A percentile compares a stretch with the other conserved stretches of the same genome.
phyloP scores from a whole-genome alignment of 2,113 vertebrate species.

The Herpetotheres cachinnans region DNA sequence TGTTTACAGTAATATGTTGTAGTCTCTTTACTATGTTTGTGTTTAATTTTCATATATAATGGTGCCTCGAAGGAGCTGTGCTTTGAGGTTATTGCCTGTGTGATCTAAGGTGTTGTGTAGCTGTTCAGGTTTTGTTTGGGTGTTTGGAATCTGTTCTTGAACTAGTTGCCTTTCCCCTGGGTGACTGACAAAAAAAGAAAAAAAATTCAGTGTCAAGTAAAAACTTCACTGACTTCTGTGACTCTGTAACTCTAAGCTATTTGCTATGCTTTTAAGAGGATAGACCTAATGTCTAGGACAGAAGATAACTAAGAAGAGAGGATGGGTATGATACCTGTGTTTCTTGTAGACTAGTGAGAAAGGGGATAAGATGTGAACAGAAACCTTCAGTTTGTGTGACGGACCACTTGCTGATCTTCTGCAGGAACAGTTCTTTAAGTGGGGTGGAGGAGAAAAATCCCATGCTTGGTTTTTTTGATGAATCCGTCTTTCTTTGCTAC shows the following conservation, averaged over 20 bases:
- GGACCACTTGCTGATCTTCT: neutral
- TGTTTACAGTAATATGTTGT: neutral
- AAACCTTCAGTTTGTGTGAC: neutral
- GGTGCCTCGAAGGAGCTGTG: neutral
- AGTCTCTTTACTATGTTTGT: neutral
- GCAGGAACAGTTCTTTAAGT: neutral
- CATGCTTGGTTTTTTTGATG: neutral
- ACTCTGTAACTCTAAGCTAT: neutral
- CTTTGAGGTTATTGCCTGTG: neutral
- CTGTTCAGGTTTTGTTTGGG: neutral
- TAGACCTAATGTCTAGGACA: neutral
- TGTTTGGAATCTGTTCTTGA: neutral
- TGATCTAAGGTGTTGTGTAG: neutral
- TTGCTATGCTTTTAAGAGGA: neutral
- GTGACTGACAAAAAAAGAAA: neutral
- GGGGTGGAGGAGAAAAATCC: neutral
- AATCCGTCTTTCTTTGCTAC: neutral
- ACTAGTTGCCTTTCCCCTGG: neutral
- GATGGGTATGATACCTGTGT: neutral
- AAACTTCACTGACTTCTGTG: neutral
- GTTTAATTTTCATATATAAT: neutral
- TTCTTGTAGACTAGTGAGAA: neutral
- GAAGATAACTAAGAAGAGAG: neutral
- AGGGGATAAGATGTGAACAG: neutral
- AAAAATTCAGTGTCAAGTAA: neutral